Evolutionary conservation across 2,888 invertebrate genomes (phyloP), one percentile per base, ranked within the genome.

Genomic region (Coelopa pilipes): DNA sequence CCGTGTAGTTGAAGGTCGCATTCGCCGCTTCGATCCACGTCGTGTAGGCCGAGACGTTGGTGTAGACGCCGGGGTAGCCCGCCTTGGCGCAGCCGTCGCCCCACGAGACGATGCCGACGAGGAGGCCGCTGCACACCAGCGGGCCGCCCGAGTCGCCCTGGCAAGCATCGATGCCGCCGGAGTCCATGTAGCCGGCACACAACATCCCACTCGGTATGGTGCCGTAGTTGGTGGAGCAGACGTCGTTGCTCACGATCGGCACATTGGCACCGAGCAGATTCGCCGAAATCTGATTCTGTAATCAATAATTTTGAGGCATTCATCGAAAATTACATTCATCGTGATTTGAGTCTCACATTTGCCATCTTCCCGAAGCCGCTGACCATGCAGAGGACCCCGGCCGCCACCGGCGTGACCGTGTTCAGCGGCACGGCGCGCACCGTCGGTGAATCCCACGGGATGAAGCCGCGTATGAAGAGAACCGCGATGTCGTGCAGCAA

Each of bases 131-230:
- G 70, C 86, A 85, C 3, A 73, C 73, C 53, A 85, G 47, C 1
- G 85, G 85, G 9, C 85, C 85, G 3, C 85, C 85, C 1, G 85
- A 85, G 46, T 86, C 86, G 2, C 85, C 86, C 68, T 84, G 83
- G 49, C 86, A 85, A 7, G 85, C 80, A 74, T 84, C 84, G 11
- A 79, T 21, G 1, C 82, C 84, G 1, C 85, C 85, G 0, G 4
- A 3, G 0, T 7, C 21, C 73, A 79, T 74, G 49, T 67, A 78
- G 0, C 85, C 85, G 4, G 85, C 85, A 47, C 85, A 85, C 12
- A 85, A 47, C 79, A 82, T 79, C 0, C 80, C 77, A 0, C 0
- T 0, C 0, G 80, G 79, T n/a, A 85, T 24, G 1, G 5, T 3
- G 0, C 75, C 75, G 17, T 84, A 83, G 11, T 74, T 74, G 0